Percentiles rank a stretch among this genome's conserved stretches.
phyloP scores from a whole-genome alignment of 2,113 vertebrate genomes.

The Lepisosteus oculatus region DNA sequence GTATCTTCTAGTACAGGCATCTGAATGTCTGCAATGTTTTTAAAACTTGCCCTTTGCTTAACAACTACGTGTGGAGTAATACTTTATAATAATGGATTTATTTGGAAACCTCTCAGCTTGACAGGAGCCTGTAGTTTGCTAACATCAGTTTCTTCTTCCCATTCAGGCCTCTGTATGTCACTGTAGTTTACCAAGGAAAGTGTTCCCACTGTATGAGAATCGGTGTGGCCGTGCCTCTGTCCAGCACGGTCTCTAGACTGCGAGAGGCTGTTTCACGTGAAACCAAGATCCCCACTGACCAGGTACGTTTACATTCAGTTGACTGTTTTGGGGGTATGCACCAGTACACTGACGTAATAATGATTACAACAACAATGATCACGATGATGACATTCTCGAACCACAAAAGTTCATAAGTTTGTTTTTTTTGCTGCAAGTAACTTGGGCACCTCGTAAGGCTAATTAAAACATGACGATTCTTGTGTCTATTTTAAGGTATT shows the following conservation, averaged over 20 bases:
- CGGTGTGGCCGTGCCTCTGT: conserved; percentile 87
- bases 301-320: conserved; percentile 65
- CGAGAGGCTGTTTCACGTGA: conserved; percentile 88
- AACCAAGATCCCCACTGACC: conserved; percentile 93
- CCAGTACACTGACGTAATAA: background rate
- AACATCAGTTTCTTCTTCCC: conserved; percentile 10
- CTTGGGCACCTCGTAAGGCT: too few relatives aligned
- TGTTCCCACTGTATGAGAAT: conserved; percentile 97
- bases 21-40: too few relatives aligned
- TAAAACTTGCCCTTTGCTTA: too few relatives aligned
- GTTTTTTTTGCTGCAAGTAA: background rate
- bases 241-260: conserved; percentile 85
- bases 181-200: conserved; percentile 93
- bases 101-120: too few relatives aligned
- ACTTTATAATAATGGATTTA: too few relatives aligned
- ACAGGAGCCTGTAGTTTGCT: too few relatives aligned
- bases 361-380: background rate
- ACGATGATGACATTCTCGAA: background rate
- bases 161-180: conserved; percentile 86
- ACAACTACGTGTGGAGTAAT: too few relatives aligned
- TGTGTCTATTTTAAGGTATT: too few relatives aligned
- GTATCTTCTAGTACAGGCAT: too few relatives aligned
- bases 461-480: too few relatives aligned
- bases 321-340: too few relatives aligned
- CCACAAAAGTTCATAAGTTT: background rate